These are phyloP conservation scores for Heteromormyrus szaboi DNA, from an alignment of 2,797 vertebrate species.

Conservation along the genomic window DNA sequence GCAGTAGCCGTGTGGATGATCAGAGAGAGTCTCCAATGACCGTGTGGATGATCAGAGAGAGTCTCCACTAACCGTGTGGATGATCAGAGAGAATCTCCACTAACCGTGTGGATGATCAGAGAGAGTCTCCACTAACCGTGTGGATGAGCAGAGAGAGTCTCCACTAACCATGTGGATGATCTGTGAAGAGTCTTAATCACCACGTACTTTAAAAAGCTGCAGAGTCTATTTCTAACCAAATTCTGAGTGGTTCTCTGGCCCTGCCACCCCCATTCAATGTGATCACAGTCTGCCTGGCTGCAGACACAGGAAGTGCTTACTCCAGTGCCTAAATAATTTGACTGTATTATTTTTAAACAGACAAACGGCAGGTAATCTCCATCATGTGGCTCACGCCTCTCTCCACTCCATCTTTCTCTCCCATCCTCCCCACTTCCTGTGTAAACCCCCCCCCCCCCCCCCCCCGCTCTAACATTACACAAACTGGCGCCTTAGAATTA, in stretches of 20 bases:
- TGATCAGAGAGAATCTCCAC: neutral
- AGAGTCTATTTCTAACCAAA: neutral
- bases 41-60: neutral
- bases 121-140: too few relatives aligned
- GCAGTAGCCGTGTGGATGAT: neutral
- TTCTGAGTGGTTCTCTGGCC: neutral
- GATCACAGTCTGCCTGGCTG: neutral
- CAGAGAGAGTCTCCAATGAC: neutral
- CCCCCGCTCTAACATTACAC: slow-evolving; percentile 38
- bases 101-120: too few relatives aligned
- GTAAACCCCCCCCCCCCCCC: slow-evolving; percentile 43
- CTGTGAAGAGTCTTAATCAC: neutral
- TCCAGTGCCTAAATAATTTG: neutral
- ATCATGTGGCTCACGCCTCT: neutral
- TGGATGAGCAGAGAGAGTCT: too few relatives aligned
- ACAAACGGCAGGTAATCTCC: neutral
- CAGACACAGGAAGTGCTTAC: neutral
- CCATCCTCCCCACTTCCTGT: slow-evolving; percentile 35
- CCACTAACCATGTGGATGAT: neutral
- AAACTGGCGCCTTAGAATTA: slow-evolving; percentile 73
- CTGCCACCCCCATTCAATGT: neutral
- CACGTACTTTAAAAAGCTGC: neutral
- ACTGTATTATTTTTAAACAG: neutral
- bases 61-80: neutral
- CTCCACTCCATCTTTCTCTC: slow-evolving; percentile 22